These are phyloP conservation scores for Siderastrea siderea DNA, from an alignment of 92 coral and sea anemone species.

Conservation along the genomic window DNA sequence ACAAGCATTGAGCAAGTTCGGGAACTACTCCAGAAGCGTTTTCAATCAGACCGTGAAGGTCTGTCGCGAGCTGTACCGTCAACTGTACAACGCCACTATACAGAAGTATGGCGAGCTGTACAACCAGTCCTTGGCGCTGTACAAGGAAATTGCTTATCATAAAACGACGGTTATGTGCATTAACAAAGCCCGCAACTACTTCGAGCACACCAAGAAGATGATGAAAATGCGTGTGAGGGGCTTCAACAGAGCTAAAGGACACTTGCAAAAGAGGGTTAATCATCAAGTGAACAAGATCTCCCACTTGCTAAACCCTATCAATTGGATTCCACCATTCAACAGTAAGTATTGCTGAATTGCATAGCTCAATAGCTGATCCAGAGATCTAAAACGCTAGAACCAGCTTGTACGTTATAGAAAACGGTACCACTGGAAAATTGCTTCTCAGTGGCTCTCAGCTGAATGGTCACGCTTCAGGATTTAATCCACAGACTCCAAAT, in stretches of 20 bases:
- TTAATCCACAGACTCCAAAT: neutral
- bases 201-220: constrained; percentile 75
- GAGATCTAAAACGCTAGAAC: neutral
- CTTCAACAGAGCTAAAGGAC: constrained; percentile 72
- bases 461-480: neutral
- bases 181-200: constrained; percentile 63
- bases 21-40: constrained; percentile 54
- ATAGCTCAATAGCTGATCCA: neutral
- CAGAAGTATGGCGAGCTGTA: constrained; percentile 62
- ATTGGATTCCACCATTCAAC: constrained; percentile 98
- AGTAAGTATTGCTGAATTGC: constrained; percentile 75
- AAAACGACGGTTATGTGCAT: constrained; percentile 63
- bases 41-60: constrained; percentile 64
- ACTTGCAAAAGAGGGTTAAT: constrained; percentile 73
- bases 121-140: constrained; percentile 62
- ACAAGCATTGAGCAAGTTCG: constrained; percentile 53
- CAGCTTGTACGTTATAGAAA: neutral
- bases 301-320: constrained; percentile 75
- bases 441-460: neutral
- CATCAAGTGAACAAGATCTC: constrained; percentile 71
- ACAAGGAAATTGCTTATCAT: constrained; percentile 66
- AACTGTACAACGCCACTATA: constrained; percentile 48
- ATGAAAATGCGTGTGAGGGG: constrained; percentile 69
- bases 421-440: too few species aligned
- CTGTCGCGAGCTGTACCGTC: constrained; percentile 66